Base-by-base conservation (phyloP, 64 coral and sea anemone genomes). In the Hydrozoanthus tunicans region DNA sequence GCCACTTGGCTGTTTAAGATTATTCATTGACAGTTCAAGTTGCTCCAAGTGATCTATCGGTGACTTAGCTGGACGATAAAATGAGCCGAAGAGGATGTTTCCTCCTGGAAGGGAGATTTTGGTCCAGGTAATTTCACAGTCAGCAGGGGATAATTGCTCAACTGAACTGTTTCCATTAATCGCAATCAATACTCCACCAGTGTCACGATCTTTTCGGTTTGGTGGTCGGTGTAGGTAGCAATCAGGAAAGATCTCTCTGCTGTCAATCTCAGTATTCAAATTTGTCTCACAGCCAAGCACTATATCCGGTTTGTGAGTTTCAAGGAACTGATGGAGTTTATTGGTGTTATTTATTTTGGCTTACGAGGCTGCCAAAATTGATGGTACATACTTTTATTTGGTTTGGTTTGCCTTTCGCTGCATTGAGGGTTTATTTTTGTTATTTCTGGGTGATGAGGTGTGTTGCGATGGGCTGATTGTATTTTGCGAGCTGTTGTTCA, bases 301-400 rank as follows among this genome's bases (percentile, higher is more conserved):
- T 5, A 85, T 67, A 92, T 92, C 80, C 6, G 91, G 91, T 78
- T 85, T 92, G 15, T 92, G 60, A 11, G 91, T 92, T 20, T 92
- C 91, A 62, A 92, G 67, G 61, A 92, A 82, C 77, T 82, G 64
- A 51, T 91, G 79, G 12, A 82, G 90, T 93, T 93, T 20, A 20
- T 20, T 20, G 82, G 15, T 85, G 75, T 5, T 74, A 57, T 79
- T 79, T 79, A 14, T 79, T 79, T 15, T 79, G 77, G 7, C 53
- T 81, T 81, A 62, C 78, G 62, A 81, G 78, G 78, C 78, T 81
- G n/a, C 78, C 78, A 81, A 81, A 78, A 56, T 78, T 78, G 75
- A 78, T 56, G 75, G 75, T 78, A 78, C 75, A 78, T 78, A 81
- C 78, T 4, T 11, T 81, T 81, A 81, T 9, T 58, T 81, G 78